Conservation (phyloP, 2,113 vertebrate genomes). For the Zosterops borbonicus region DNA sequence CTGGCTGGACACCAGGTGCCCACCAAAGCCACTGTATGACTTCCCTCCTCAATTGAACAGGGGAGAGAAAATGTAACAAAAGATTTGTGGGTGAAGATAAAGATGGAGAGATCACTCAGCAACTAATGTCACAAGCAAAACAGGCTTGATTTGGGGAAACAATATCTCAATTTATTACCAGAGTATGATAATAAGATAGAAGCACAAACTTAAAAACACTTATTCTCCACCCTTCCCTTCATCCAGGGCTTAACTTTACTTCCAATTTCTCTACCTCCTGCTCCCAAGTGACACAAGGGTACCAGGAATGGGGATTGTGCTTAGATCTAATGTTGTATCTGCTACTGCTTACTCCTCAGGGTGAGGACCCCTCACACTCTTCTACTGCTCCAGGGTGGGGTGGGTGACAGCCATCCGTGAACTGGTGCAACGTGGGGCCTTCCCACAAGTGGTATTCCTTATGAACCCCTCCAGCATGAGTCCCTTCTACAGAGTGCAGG, state of each 20-base stretch:
- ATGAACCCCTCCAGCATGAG: fast-evolving
- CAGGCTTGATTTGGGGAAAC: fast-evolving
- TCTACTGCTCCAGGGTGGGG: background rate
- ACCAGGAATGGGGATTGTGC: background rate
- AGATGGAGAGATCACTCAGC: background rate
- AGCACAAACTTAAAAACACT: background rate
- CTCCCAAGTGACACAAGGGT: background rate
- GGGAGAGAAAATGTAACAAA: background rate
- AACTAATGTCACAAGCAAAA: background rate
- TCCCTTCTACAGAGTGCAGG: background rate
- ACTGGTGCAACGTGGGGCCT: background rate
- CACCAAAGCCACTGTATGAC: background rate
- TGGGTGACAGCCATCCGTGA: background rate
- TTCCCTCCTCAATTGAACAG: background rate
- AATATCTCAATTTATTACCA: background rate
- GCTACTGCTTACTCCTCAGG: fast-evolving
- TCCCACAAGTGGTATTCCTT: background rate
- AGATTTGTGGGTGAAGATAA: background rate
- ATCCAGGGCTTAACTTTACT: background rate
- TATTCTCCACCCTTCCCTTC: background rate
- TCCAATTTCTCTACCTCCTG: background rate
- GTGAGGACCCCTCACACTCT: background rate
- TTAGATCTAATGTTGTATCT: fast-evolving
- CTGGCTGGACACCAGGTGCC: background rate
- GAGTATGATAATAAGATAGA: background rate